Percentiles rank a stretch among this genome's conserved stretches.
Conservation (phyloP, 2,797 vertebrate species). For the Aphelocoma californica region DNA sequence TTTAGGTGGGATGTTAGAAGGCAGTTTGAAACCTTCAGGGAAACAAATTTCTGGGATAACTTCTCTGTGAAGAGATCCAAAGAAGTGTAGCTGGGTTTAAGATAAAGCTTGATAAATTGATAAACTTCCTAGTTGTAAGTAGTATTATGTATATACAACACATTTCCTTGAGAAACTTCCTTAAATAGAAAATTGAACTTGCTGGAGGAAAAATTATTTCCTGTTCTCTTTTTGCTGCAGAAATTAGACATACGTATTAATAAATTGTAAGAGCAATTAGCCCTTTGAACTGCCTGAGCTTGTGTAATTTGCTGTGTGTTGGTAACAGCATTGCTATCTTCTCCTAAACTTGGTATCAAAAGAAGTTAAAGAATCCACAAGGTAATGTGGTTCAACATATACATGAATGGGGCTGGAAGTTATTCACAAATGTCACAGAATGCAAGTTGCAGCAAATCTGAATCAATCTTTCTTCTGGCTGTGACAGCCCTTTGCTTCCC, state of each 20-base stretch:
- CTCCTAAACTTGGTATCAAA: not conserved
- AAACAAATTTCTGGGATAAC: not conserved
- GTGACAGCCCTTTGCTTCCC: not conserved
- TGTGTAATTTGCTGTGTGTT: not conserved
- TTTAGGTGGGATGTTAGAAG: not conserved
- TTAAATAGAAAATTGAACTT: not conserved
- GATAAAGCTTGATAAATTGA: not conserved
- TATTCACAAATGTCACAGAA: not conserved
- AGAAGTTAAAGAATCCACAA: not conserved
- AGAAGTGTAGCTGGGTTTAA: not conserved
- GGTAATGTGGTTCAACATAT: not conserved
- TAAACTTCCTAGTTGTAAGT: not conserved
- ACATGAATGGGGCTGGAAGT: not conserved
- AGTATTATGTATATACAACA: not conserved
- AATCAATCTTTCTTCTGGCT: not conserved
- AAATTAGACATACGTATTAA: not conserved
- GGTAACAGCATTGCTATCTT: not conserved
- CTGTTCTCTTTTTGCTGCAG: not conserved
- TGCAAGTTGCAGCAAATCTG: not conserved
- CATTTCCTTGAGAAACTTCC: constrained; percentile 4
- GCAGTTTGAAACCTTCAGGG: not conserved
- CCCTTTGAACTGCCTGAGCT: not conserved
- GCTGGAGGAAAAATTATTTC: not conserved
- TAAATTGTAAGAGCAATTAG: not conserved
- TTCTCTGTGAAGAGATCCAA: not conserved